Evolutionary conservation across 2,113 vertebrate species (phyloP), one percentile per base, ranked within the genome.

Genomic region (Hiodon tergisus): DNA sequence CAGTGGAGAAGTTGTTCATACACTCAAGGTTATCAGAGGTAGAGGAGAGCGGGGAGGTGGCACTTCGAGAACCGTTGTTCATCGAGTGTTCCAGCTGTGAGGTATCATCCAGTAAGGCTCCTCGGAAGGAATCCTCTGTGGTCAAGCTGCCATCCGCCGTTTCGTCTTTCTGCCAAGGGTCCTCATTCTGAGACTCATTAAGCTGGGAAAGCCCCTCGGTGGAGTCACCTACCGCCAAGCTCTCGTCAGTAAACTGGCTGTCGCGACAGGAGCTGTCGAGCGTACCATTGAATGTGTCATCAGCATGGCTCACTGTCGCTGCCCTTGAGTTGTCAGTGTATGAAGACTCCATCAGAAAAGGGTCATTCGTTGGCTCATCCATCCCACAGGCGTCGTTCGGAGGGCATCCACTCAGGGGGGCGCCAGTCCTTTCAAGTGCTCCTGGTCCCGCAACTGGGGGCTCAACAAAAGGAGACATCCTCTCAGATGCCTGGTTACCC

Each of bases 61-160:
- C 80, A 13, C 74, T 71, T 65, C 82, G 85, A 73, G 84, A 84
- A 57, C 60, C 78, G 78, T 74, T 76, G 72, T 82, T 85, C 4
- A 86, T 69, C 46, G 87, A 87, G 67, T 87, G 86, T 50, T 83
- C 82, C 72, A 84, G 74, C 60, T 65, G 72, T 53, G 69, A 78
- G 16, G 51, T 67, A 61, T 53, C 61, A 61, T 80, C 52, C 67
- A 79, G 55, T 10, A 70, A 73, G 14, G 17, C 14, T 6, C 52
- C 54, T 2, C 67, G 76, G 5, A 70, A 76, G 6, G 88, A 88
- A 13, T 76, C 85, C 31, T 62, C 78, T 0, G 75, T 78, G 61
- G 78, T 67, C 7, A 81, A 72, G 11, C 67, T 76, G 61, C 81
- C 77, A 73, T 78, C 82, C 66, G 77, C 58, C 11, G 78, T 71